These are phyloP conservation scores for Protobothrops mucrosquamatus DNA, from an alignment of 2,113 vertebrate genomes.

Conservation along the genomic window DNA sequence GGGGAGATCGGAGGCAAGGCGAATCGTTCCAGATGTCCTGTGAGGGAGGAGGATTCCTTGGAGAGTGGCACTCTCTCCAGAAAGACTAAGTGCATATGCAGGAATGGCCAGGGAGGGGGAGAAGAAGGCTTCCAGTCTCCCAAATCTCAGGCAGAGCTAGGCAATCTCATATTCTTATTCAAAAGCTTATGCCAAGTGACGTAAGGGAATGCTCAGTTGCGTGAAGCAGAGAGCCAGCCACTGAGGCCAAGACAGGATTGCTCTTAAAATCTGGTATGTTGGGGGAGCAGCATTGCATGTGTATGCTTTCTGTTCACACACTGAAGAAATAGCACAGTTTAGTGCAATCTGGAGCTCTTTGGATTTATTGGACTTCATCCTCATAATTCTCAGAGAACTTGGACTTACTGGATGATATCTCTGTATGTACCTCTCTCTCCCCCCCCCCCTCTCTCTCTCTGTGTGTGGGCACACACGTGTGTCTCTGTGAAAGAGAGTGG, in stretches of 20 bases:
- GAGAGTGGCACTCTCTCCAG: not conserved
- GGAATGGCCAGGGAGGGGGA: not conserved
- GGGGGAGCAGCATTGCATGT: not conserved
- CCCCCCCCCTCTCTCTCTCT: no score
- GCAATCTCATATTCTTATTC: not conserved
- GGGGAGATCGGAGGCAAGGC: not conserved
- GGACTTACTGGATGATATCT: not conserved
- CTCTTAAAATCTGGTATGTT: not conserved
- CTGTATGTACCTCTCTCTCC: not conserved
- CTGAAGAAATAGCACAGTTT: not conserved
- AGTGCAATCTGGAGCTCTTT: not conserved
- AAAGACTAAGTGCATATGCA: no score
- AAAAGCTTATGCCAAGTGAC: not conserved
- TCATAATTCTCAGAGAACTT: not conserved
- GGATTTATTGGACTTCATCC: not conserved
- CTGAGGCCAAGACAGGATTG: not conserved
- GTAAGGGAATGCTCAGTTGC: not conserved
- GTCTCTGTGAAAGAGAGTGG: no score
- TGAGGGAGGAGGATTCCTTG: not conserved
- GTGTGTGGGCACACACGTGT: fast-evolving
- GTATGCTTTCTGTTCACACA: not conserved
- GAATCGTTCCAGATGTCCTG: not conserved
- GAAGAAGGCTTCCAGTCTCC: not conserved
- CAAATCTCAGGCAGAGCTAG: not conserved
- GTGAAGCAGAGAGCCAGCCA: not conserved